Percentiles rank a stretch among this genome's conserved stretches.
phyloP scores from a whole-genome alignment of 1,140 invertebrate species.

The Phenacoccus solenopsis region DNA sequence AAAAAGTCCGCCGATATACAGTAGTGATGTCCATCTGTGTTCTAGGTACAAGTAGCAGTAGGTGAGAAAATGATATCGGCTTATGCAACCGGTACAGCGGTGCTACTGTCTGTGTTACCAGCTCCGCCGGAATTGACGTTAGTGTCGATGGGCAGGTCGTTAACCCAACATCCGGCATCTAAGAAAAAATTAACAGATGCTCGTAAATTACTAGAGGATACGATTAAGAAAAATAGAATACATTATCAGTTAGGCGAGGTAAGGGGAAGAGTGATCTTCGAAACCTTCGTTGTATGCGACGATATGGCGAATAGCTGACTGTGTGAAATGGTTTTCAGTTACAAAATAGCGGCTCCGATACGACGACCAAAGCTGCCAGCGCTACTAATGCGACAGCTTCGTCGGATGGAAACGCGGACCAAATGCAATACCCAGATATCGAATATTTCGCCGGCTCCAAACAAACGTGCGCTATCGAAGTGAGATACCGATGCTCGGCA shows the following conservation, averaged over 20 bases:
- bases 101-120: conserved; percentile 61
- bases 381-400: too few relatives aligned
- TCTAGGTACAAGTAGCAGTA: conserved; percentile 62
- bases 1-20: too few relatives aligned
- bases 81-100: conserved; percentile 75
- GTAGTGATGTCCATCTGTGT: too few relatives aligned
- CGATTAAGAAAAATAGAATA: conserved; percentile 45
- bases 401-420: too few relatives aligned
- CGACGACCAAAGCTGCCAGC: background rate
- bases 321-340: too few relatives aligned
- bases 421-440: conserved; percentile 58
- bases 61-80: conserved; percentile 78
- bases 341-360: background rate
- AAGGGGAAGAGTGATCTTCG: background rate
- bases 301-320: too few relatives aligned
- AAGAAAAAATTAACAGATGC: conserved; percentile 39
- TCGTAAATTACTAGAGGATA: conserved; percentile 49
- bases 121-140: conserved; percentile 48
- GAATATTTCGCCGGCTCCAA: conserved; percentile 68
- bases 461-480: conserved; percentile 68
- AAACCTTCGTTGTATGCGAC: too few relatives aligned
- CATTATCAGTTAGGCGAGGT: conserved; percentile 20
- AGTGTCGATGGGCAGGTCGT: conserved; percentile 48
- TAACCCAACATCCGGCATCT: conserved; percentile 31
- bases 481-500: conserved; percentile 29